Base-by-base conservation (phyloP, 2,888 invertebrate species). In the Dilophus febrilis region DNA sequence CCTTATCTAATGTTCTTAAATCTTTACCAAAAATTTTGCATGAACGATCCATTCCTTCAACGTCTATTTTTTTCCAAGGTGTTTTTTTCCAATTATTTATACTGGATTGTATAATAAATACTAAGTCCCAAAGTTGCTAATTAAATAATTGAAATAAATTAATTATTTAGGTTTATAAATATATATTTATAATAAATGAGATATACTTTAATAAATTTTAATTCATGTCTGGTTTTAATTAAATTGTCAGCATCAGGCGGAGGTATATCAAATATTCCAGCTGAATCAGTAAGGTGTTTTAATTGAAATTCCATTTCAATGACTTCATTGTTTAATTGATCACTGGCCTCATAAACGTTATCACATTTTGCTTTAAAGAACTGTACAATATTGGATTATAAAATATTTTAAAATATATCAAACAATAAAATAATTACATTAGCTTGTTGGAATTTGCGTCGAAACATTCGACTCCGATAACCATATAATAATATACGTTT, bases 51-150 rank as follows among this genome's bases (percentile, higher is more conserved):
- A 94, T 90, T 40, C 75, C 76, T 52, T 94, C 94, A 2, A 91
- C 85, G 52, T 94, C 90, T 43, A 94, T 87, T 54, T 85, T 84
- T 54, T 82, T 82, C 94, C 94, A 95, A 0, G 81, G 76, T 0
- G 91, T 92, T 43, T 74, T 83, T 60, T 91, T 90, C 94, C 94
- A 95, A 57, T 85, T 85, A 38, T 83, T 77, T 41, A 94, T 77
- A 41, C 79, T 82, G 2, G 82, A 79, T 52, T 74, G 70, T 17
- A 90, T 82, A 28, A 90, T 74, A 46, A 71, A 68, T 32, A 83
- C 77, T 56, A 86, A 90, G 61, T 94, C 92, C 94, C 94, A 94
- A 19, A 92, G 67, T 54, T 76, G 73, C 67, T 22, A 22, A n/a
- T n/a, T 13, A 22, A 6, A 22, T 22, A 22, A 6, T 22, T 22